Evolutionary conservation across 2,113 vertebrate species (phyloP).

Genomic region (Hypanus sabinus): DNA sequence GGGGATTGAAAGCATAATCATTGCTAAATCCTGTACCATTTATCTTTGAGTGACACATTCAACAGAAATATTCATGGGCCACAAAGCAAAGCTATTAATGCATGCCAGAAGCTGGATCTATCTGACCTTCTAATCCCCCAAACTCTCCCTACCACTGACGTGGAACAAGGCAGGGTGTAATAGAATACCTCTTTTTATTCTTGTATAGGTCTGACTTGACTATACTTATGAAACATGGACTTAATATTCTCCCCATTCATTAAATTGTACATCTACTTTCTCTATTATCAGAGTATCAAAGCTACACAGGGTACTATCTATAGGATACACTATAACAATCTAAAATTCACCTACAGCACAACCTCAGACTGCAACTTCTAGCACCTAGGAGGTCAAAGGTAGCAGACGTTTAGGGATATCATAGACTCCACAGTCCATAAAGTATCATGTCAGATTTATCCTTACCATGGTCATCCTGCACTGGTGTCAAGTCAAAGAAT

Average conservation of each 20-base stretch:
- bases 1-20: background rate
- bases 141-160: background rate
- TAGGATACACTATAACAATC: no score
- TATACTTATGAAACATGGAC: background rate
- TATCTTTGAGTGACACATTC: background rate
- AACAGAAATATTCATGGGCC: background rate
- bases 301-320: no score
- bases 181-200: no score
- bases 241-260: background rate
- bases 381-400: background rate
- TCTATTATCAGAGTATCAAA: no score
- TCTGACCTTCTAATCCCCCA: background rate
- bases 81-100: background rate
- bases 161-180: background rate
- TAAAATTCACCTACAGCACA: no score
- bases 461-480: background rate
- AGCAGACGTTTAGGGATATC: background rate
- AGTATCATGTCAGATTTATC: background rate
- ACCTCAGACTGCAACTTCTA: background rate
- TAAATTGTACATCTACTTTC: background rate
- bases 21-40: background rate
- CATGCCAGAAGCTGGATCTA: background rate
- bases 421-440: background rate
- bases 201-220: no score
- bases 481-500: background rate